These are phyloP conservation scores for Nannospalax galili DNA, from an alignment of 2,113 vertebrate genomes.

Conservation along the genomic window DNA sequence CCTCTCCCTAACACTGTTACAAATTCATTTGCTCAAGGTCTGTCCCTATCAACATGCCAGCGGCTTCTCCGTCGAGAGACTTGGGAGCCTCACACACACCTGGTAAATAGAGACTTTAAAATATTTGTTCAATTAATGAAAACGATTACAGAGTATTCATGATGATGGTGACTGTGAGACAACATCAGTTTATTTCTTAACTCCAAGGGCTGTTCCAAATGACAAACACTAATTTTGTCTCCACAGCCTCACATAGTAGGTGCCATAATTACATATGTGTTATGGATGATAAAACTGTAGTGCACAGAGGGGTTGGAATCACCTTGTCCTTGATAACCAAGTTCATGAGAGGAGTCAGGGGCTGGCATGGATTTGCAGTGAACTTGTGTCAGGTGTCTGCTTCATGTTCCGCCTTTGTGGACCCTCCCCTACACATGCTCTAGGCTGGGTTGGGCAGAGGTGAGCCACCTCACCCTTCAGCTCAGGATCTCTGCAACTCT, in stretches of 20 bases:
- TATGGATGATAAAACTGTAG: background rate
- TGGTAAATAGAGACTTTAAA: background rate
- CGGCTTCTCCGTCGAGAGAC: background rate
- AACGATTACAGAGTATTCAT: background rate
- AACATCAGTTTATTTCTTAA: background rate
- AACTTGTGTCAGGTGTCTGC: background rate
- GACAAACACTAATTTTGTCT: background rate
- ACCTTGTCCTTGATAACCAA: background rate
- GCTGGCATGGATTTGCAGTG: background rate
- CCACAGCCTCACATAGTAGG: background rate
- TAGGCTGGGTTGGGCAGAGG: background rate
- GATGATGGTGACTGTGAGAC: background rate
- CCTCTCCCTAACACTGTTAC: accelerated
- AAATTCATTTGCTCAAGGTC: background rate
- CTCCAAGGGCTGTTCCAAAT: background rate
- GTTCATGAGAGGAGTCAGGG: background rate
- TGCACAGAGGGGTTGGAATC: background rate
- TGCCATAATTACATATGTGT: background rate
- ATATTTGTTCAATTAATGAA: background rate
- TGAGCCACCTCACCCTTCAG: too few relatives aligned
- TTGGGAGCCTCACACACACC: background rate
- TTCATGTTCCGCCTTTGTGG: background rate
- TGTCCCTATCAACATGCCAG: accelerated
- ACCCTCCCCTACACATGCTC: background rate
- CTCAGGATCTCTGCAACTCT: background rate